Conservation (phyloP, 2,797 vertebrate genomes). For the Falco biarmicus region DNA sequence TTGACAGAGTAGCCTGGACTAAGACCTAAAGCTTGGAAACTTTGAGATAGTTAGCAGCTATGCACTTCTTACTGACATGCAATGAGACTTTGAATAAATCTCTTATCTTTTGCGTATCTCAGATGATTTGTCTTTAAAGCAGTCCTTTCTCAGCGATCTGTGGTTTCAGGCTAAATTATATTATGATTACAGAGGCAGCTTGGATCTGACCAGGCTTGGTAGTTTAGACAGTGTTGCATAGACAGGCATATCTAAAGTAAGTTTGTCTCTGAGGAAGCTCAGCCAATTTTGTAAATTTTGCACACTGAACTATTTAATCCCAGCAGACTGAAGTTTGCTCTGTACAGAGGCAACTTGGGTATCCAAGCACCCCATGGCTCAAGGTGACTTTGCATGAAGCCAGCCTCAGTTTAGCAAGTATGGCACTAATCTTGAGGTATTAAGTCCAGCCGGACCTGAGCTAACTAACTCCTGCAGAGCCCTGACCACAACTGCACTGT, state of each 20-base stretch:
- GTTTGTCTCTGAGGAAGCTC: neutral
- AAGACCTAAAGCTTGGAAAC: neutral
- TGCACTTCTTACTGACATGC: neutral
- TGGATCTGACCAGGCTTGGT: neutral
- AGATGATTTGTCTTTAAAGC: neutral
- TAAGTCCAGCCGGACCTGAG: constrained; percentile 2
- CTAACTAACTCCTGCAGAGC: neutral
- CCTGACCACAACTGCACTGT: neutral
- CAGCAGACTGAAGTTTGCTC: neutral
- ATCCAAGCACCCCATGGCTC: neutral
- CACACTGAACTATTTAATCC: neutral
- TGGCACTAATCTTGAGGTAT: neutral
- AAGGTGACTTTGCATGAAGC: neutral
- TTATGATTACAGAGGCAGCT: neutral
- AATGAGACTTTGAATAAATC: neutral
- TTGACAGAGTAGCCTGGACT: neutral
- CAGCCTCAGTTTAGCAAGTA: neutral
- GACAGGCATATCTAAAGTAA: neutral
- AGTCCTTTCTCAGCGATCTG: neutral
- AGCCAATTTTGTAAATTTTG: neutral
- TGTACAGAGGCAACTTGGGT: neutral
- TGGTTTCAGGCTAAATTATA: neutral
- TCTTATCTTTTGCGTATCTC: neutral
- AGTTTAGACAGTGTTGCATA: neutral
- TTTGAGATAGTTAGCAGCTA: neutral